Base-by-base conservation (phyloP, 2,888 invertebrate species). In the Chaetogeoica ovagalla region DNA sequence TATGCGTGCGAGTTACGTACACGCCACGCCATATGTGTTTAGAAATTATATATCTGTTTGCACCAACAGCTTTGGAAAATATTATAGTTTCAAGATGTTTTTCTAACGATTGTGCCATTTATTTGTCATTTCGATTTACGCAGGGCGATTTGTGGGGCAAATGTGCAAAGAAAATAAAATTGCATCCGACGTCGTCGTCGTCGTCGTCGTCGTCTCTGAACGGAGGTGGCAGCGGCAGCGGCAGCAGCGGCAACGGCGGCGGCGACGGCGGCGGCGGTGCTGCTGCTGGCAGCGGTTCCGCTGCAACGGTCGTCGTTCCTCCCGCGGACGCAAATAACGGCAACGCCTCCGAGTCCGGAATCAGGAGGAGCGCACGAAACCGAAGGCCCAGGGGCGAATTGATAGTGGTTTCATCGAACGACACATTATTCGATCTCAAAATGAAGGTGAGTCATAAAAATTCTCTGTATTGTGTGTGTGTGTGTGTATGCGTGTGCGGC, bases 381-480 rank as follows among this genome's bases (percentile, higher is more conserved):
- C 84, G 87, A 70, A 85, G 85, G 77, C 85, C 85, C 9, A 85
- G 86, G 17, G 87, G 87, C 15, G 87, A 87, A 82, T 86, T 87
- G 82, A 83, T 88, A 21, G 84, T 83, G 43, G 86, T 87, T 1
- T 86, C 87, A 0, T 87, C 88, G 0, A 83, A 83, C 43, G 84
- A 86, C 66, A 87, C 86, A 6, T 84, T 88, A 6, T 85, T 86
- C 82, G 87, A 87, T 69, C 85, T 88, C 60, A 88, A 88, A 84
- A 84, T 87, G 30, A 84, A 86, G 85, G 87, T 87, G 83, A 84
- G 83, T 7, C 43, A 52, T n/a, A n/a, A n/a, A n/a, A n/a, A 3
- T 48, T 48, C 13, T 59, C 3, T 9, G 2, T n/a, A 21, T 13
- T 3, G 57, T 57, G 7, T 48, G 39, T 8, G 55, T 55, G n/a